These are phyloP conservation scores for Philhelius pedissequus DNA, from an alignment of 2,888 invertebrate species.

Conservation along the genomic window DNA sequence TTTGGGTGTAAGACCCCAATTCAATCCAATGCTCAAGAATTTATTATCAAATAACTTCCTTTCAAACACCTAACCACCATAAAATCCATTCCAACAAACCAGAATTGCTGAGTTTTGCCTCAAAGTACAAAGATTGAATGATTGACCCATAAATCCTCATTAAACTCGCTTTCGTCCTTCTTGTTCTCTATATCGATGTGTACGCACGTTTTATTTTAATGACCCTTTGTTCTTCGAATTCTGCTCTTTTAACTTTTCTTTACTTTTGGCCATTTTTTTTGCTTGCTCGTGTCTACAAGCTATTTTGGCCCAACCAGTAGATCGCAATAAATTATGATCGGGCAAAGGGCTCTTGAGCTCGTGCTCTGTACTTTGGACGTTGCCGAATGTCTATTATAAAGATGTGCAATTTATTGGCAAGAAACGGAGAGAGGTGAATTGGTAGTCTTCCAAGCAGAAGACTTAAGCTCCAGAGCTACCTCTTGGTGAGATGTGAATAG, in stretches of 20 bases:
- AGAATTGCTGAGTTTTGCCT: conserved; percentile 8
- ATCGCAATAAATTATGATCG: conserved; percentile 60
- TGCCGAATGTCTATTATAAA: conserved; percentile 44
- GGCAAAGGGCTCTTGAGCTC: conserved; percentile 34
- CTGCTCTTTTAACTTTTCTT: background rate
- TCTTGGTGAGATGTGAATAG: conserved; percentile 23
- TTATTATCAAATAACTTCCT: too few species aligned
- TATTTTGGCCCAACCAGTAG: conserved; percentile 28
- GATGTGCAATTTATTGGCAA: conserved; percentile 49
- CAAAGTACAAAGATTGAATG: conserved; percentile 41
- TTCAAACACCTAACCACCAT: too few species aligned
- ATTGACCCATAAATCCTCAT: conserved; percentile 62
- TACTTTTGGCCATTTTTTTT: background rate
- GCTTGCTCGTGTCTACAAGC: conserved; percentile 34
- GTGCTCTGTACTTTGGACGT: conserved; percentile 50
- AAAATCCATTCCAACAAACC: too few species aligned
- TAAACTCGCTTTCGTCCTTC: conserved; percentile 42
- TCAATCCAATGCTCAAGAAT: too few species aligned
- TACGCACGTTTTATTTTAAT: conserved; percentile 42
- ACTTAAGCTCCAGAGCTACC: background rate
- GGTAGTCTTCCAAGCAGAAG: background rate
- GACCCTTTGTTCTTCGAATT: conserved; percentile 39
- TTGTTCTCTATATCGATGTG: conserved; percentile 10
- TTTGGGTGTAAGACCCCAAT: too few species aligned
- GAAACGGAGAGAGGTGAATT: background rate